Base-by-base conservation (phyloP, 2,797 vertebrate species). In the Chelmon rostratus region DNA sequence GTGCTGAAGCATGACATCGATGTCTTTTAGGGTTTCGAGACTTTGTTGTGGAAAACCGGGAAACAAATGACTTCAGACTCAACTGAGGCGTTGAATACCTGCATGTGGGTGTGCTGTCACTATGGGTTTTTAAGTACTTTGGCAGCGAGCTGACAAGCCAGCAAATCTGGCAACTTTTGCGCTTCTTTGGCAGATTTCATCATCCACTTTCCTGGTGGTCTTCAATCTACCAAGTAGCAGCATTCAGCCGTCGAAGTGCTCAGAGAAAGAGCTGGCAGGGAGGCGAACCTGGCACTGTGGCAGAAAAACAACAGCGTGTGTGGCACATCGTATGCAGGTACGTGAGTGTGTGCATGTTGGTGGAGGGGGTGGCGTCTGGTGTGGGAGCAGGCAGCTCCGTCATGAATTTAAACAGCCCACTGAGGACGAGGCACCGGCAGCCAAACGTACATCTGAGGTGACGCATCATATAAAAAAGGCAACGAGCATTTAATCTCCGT, bases 131-230 rank as follows among this genome's bases (percentile, higher is more conserved):
- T 83, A 68, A 76, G 57, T 52, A 6, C 54, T 82, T 78, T 87
- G 86, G 81, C 87, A 37, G 23, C 3, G 54, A 67, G 68, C 59
- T 78, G 74, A 91, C 85, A 70, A 63, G 75, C 79, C 77, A 68
- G 81, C 59, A 82, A 86, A 84, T 83, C 87, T 91, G 90, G 87
- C 83, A 83, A 81, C 73, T 73, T 80, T 44, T 75, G 28, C 5
- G 13, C 78, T 81, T 79, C 84, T 85, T 80, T 82, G 70, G 79
- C 53, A 37, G 75, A 82, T 90, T 84, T 88, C 80, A 63, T 89
- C 87, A 85, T 84, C 68, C 67, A 59, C 84, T 86, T 88, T 89
- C 88, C 8, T 87, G 92, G 92, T 93, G 92, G 91, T 93, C 92
- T 79, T 62, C 63, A 73, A 62, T 67, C 52, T 57, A 73, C 76